Evolutionary conservation across 2,113 vertebrate species (phyloP), one percentile per base, ranked within the genome.

Genomic region (Atractosteus spatula): DNA sequence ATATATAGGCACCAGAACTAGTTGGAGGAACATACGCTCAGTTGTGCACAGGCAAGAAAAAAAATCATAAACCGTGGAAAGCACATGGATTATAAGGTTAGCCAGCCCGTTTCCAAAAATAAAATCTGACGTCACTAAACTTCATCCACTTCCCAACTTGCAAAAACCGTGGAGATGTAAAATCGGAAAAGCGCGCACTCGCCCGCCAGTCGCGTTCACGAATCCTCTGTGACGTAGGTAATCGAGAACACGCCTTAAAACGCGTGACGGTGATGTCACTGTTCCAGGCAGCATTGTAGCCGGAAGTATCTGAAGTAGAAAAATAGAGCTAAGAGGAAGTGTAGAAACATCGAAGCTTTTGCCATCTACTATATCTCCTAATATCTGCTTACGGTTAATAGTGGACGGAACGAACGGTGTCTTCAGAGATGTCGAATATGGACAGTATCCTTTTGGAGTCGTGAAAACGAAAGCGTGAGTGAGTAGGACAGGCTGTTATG

Each of bases 391-490:
- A 47, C 70, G 43, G 12, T 14, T 11, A 1, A 44, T 41, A 51
- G 16, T 8, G n/a, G 43, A 29, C 29, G 12, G 41, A 63, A 3
- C 55, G 65, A 44, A 8, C 47, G 66, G 17, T 74, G 6, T 11
- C 3, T 54, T 42, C 29, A 41, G 79, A 65, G 62, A 90, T 91
- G 89, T 82, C 84, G 12, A 81, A n/a, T 62, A 89, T 94, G 89
- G 91, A 94, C 6, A 91, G 91, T 94, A 94, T 94, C 92, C 88
- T 95, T 90, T 83, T 2, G 16, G 17, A 41, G 3, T 41, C 3
- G 62, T 64, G 12, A 3, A 59, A 59, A 59, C 3, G 7, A 59
- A 66, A 7, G 62, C 62, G 70, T 54, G 55, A 62, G 47, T 51
- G 47, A 51, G 5, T 51, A 5, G 1, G 29, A 29, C 1, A 29